These are phyloP conservation scores for Delia radicum DNA, from an alignment of 1,140 invertebrate species.

Conservation along the genomic window DNA sequence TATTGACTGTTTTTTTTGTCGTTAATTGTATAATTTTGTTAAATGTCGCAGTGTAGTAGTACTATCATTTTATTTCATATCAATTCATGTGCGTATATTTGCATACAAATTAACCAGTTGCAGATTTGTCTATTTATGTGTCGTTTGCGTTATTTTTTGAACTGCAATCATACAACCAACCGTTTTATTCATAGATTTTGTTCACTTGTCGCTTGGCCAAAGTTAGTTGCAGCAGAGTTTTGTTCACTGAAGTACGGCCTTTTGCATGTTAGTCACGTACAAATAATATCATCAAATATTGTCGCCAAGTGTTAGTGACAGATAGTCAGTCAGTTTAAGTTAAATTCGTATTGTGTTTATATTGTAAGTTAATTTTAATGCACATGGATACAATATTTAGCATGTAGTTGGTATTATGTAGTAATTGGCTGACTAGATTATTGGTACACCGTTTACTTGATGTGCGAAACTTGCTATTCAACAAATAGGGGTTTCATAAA, in stretches of 20 bases:
- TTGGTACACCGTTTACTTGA: no score
- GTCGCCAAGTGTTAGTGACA: slow-evolving; percentile 17
- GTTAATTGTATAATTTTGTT: background rate
- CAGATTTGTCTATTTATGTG: background rate
- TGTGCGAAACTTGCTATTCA: no score
- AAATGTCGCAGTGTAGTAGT: background rate
- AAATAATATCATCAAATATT: slow-evolving; percentile 25
- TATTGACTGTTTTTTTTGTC: slow-evolving; percentile 21
- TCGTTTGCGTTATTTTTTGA: no score
- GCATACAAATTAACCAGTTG: slow-evolving; percentile 18
- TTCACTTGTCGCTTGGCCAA: background rate
- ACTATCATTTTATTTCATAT: slow-evolving; percentile 17
- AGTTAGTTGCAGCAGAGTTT: background rate
- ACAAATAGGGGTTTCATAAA: no score
- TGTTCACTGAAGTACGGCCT: background rate
- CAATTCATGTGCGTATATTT: slow-evolving; percentile 15
- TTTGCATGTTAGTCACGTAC: slow-evolving; percentile 18
- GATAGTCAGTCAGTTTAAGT: slow-evolving; percentile 2
- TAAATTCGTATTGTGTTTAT: background rate
- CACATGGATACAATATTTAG: background rate
- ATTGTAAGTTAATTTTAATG: background rate
- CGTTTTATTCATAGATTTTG: background rate
- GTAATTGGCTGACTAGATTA: no score
- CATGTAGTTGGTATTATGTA: no score
- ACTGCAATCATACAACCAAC: background rate